These are phyloP conservation scores for Vidua macroura DNA, from an alignment of 2,113 vertebrate genomes.

Conservation along the genomic window DNA sequence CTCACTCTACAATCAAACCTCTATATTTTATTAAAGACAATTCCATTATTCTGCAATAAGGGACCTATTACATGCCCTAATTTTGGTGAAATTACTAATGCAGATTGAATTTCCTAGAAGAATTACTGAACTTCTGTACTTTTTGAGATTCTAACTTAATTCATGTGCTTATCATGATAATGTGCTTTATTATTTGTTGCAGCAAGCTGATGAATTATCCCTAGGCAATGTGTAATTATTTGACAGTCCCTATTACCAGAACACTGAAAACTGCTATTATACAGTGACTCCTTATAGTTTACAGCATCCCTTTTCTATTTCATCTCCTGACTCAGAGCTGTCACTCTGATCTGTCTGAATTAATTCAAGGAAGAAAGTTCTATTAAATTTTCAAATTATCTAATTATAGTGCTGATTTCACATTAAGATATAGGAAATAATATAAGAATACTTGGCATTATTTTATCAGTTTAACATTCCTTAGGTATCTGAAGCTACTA, in stretches of 20 bases:
- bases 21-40: constrained; percentile 56
- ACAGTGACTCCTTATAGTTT: constrained; percentile 17
- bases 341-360: constrained; percentile 35
- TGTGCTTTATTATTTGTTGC: constrained; percentile 65
- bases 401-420: constrained; percentile 44
- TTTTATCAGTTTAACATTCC: constrained; percentile 21
- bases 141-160: constrained; percentile 64
- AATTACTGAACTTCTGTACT: constrained; percentile 46
- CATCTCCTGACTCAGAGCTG: not conserved
- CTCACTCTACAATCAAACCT: not conserved
- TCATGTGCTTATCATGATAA: constrained; percentile 45
- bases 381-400: constrained; percentile 68
- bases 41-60: constrained; percentile 58
- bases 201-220: constrained; percentile 63
- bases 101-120: constrained; percentile 54
- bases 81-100: constrained; percentile 61
- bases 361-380: constrained; percentile 57
- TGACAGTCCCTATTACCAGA: constrained; percentile 59
- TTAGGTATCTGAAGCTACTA: not conserved
- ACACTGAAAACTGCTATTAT: constrained; percentile 52
- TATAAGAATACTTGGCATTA: not conserved
- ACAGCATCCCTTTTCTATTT: not conserved
- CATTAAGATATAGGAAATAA: constrained; percentile 54
- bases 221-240: constrained; percentile 65
- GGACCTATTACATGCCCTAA: constrained; percentile 24